Conservation (phyloP, 2,888 invertebrate genomes). For the Herminia tarsipennalis region DNA sequence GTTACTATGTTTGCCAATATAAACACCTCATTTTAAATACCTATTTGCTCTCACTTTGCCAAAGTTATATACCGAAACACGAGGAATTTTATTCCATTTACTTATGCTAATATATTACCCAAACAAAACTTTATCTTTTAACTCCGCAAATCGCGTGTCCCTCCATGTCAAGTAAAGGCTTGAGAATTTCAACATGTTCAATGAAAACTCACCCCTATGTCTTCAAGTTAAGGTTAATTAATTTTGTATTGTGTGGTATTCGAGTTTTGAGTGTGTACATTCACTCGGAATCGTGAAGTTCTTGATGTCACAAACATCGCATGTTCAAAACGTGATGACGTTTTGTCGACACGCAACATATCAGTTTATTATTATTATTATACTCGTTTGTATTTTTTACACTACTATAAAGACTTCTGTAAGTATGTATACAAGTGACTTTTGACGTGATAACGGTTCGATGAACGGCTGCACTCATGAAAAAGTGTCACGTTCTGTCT, state of each 20-base stretch:
- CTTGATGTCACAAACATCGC: conserved; percentile 17
- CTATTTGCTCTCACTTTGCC: conserved; percentile 3
- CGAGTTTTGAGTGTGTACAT: conserved; percentile 18
- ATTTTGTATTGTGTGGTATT: conserved; percentile 19
- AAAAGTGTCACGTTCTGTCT: too few relatives aligned
- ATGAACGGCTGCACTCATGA: too few relatives aligned
- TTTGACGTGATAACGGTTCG: too few relatives aligned
- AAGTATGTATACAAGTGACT: too few relatives aligned
- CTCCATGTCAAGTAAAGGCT: conserved; percentile 26
- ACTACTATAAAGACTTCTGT: too few relatives aligned
- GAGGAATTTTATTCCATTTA: conserved; percentile 12
- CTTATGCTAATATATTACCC: conserved; percentile 33
- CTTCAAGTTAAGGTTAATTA: conserved; percentile 20
- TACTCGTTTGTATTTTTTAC: too few relatives aligned
- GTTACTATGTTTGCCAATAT: too few relatives aligned
- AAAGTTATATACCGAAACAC: conserved; percentile 1
- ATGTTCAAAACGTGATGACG: conserved; percentile 12
- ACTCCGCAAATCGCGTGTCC: conserved; percentile 55
- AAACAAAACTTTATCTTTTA: conserved; percentile 38
- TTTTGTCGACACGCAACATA: conserved; percentile 18
- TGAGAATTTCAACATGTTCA: conserved; percentile 8
- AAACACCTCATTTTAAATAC: conserved; percentile 45
- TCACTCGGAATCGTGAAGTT: conserved; percentile 15
- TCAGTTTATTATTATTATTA: not conserved
- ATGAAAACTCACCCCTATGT: conserved; percentile 15